phyloP scores from a whole-genome alignment of 2,888 invertebrate genomes.

The Ochropleura plecta region DNA sequence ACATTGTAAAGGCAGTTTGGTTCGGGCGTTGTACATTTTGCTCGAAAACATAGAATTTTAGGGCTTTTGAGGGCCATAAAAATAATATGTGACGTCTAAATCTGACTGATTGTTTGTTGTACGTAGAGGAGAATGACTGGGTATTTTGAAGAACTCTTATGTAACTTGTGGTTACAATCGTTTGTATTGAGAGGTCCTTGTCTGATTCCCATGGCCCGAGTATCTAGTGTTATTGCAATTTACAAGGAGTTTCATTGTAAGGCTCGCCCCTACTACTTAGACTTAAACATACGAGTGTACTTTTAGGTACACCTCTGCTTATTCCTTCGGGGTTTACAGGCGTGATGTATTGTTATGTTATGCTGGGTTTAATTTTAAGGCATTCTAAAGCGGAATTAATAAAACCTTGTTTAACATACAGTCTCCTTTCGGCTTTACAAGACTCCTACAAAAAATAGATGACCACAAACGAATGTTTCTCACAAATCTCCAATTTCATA shows the following conservation, averaged over 20 bases:
- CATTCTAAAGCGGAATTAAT: no score
- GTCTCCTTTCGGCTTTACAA: not conserved
- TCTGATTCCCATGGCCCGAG: conserved; percentile 23
- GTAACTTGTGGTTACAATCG: conserved; percentile 25
- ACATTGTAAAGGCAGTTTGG: conserved; percentile 25
- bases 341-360: no score
- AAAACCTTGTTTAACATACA: no score
- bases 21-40: not conserved
- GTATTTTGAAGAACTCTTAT: conserved; percentile 26
- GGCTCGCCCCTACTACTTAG: not conserved
- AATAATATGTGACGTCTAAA: not conserved
- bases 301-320: no score
- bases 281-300: no score
- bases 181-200: conserved; percentile 38
- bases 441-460: not conserved
- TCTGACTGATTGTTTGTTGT: conserved; percentile 17
- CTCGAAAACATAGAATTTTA: not conserved
- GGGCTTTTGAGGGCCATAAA: not conserved
- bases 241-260: conserved; percentile 20
- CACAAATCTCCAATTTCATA: not conserved
- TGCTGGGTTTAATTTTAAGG: no score
- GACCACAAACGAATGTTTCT: not conserved
- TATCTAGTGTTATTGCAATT: conserved; percentile 39
- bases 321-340: no score
- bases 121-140: conserved; percentile 22